These are phyloP conservation scores for Polydrusus pterygomalis DNA, from an alignment of 2,888 invertebrate species.

Conservation along the genomic window DNA sequence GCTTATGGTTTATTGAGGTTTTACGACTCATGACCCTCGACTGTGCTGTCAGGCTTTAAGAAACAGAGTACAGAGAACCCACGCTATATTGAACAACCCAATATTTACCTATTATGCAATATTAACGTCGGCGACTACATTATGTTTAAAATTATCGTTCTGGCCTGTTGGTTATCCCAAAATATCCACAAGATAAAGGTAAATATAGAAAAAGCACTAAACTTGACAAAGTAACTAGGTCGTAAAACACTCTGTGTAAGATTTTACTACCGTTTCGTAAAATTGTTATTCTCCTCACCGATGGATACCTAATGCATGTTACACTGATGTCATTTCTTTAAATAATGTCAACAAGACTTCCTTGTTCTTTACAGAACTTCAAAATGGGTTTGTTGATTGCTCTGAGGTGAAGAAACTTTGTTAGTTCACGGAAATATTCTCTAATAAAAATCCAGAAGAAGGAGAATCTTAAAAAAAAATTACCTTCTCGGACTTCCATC, in stretches of 20 bases:
- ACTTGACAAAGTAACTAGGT: constrained; percentile 22
- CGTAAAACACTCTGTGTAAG: constrained; percentile 30
- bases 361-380: not conserved
- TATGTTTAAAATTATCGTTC: not conserved
- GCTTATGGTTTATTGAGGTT: too few species aligned
- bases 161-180: not conserved
- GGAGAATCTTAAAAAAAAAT: too few species aligned
- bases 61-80: too few species aligned
- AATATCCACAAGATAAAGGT: constrained; percentile 20
- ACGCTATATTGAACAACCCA: too few species aligned
- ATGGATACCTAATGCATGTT: constrained; percentile 26
- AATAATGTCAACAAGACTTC: constrained; percentile 10
- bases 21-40: too few species aligned
- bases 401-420: not conserved
- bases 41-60: too few species aligned
- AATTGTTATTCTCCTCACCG: constrained; percentile 13
- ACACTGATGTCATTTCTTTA: constrained; percentile 31
- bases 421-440: too few species aligned
- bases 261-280: constrained; percentile 30
- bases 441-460: too few species aligned
- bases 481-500: too few species aligned
- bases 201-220: constrained; percentile 37
- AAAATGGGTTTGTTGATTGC: not conserved
- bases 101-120: too few species aligned
- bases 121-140: not conserved